A percentile compares a stretch with the other conserved stretches of the same genome.
These are phyloP conservation scores for Conger conger DNA, from an alignment of 2,113 vertebrate species.

Conservation along the genomic window DNA sequence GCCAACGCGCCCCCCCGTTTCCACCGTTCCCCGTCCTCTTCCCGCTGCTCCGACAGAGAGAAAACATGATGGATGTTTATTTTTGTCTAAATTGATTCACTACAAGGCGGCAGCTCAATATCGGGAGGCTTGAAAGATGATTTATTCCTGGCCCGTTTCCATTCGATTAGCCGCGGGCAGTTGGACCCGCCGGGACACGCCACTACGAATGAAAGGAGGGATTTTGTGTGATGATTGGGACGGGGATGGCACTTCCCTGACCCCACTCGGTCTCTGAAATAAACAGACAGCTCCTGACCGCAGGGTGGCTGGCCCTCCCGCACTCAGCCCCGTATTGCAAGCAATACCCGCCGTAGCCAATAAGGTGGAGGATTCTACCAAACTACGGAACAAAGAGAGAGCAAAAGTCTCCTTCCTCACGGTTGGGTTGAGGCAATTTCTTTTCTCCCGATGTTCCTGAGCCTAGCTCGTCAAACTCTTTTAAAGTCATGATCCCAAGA, in stretches of 20 bases:
- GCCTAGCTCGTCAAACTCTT: slow-evolving; percentile 34
- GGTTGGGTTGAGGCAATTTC: slow-evolving; percentile 19
- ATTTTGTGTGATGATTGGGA: slow-evolving; percentile 8
- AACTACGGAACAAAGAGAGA: slow-evolving; percentile 19
- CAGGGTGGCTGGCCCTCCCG: slow-evolving; percentile 36
- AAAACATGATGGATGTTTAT: slow-evolving; percentile 54
- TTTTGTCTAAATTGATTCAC: slow-evolving; percentile 53
- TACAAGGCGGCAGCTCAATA: slow-evolving; percentile 46
- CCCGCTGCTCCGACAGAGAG: slow-evolving; percentile 35
- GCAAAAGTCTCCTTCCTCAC: slow-evolving; percentile 1
- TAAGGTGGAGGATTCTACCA: slow-evolving; percentile 19
- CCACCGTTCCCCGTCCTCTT: slow-evolving; percentile 10
- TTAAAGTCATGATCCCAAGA: slow-evolving; percentile 19
- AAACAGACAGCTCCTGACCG: slow-evolving; percentile 34
- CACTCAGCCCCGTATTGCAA: slow-evolving; percentile 9
- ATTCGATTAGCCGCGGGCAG: slow-evolving; percentile 49
- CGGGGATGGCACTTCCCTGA: slow-evolving; percentile 32
- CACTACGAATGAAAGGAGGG: slow-evolving; percentile 36
- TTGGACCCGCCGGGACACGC: slow-evolving; percentile 29
- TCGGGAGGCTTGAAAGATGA: slow-evolving; percentile 47
- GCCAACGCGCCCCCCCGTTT: slow-evolving; percentile 41
- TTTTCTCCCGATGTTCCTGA: slow-evolving; percentile 3
- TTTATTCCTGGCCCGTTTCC: slow-evolving; percentile 52
- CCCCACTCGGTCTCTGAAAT: slow-evolving; percentile 35
- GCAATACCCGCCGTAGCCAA: slow-evolving; percentile 38